A percentile compares a stretch with the other conserved stretches of the same genome.
Evolutionary conservation across 2,113 vertebrate genomes (phyloP).

Genomic region (Copsychus sechellarum): DNA sequence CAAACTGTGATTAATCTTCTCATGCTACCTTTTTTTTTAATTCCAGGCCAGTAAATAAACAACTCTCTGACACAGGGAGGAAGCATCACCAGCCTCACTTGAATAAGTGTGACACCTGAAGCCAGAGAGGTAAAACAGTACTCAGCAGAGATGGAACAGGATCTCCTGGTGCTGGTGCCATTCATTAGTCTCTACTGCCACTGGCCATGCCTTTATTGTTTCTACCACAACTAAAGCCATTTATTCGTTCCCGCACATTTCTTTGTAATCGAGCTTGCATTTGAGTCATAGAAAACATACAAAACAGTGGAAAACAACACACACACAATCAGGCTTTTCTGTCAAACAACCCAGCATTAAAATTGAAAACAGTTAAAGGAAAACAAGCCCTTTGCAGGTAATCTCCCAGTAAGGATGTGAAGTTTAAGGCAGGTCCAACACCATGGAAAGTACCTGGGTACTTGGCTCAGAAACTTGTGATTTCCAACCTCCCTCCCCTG

Average conservation of each 20-base stretch:
- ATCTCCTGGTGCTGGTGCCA: not conserved
- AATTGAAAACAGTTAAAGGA: not conserved
- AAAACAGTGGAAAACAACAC: not conserved
- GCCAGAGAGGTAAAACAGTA: not conserved
- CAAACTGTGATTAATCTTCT: not conserved
- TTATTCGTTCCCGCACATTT: not conserved
- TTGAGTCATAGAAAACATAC: not conserved
- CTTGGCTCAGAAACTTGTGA: not conserved
- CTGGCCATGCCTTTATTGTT: not conserved
- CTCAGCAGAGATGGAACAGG: not conserved
- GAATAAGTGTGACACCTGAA: not conserved
- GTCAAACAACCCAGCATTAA: not conserved
- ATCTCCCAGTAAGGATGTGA: not conserved
- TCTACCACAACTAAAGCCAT: not conserved
- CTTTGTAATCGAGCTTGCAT: not conserved
- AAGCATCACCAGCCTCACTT: not conserved
- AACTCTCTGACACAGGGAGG: not conserved
- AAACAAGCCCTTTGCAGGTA: not conserved
- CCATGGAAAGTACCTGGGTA: not conserved
- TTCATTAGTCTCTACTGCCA: not conserved
- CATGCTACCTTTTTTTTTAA: not conserved
- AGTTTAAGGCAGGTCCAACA: not conserved
- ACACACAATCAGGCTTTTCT: not conserved
- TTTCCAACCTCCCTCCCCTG: rapidly evolving
- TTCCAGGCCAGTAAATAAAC: not conserved